A percentile compares a stretch with the other conserved stretches of the same genome.
Conservation (phyloP, 1,140 invertebrate genomes). For the Nilaparvata lugens region DNA sequence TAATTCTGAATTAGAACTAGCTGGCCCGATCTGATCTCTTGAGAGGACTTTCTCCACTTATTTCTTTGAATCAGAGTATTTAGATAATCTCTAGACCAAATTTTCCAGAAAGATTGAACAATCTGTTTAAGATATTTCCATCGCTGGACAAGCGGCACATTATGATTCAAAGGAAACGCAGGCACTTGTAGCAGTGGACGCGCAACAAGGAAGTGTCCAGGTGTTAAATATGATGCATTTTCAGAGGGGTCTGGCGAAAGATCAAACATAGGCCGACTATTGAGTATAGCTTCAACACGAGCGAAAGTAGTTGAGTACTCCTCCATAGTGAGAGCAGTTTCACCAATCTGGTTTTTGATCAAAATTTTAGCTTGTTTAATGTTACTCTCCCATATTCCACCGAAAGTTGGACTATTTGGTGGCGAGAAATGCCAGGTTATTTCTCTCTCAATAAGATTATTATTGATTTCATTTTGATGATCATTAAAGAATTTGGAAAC, state of each 20-base stretch:
- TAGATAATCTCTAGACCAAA: background rate
- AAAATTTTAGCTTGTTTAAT: slow-evolving; percentile 20
- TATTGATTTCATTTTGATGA: background rate
- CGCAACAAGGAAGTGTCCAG: background rate
- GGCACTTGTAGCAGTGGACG: background rate
- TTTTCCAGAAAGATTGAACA: background rate
- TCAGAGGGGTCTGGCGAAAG: slow-evolving; percentile 13
- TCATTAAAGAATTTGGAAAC: slow-evolving; percentile 12
- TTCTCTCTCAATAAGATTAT: slow-evolving; percentile 6
- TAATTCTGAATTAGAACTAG: too few species aligned
- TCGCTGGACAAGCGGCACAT: background rate
- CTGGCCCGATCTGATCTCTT: too few species aligned
- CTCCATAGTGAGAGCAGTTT: background rate
- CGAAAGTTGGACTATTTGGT: slow-evolving; percentile 27
- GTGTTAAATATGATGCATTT: background rate
- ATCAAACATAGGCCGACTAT: slow-evolving; percentile 20
- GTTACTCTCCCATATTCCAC: slow-evolving; percentile 28
- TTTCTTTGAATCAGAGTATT: too few species aligned
- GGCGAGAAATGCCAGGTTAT: slow-evolving; percentile 31
- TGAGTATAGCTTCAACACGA: background rate
- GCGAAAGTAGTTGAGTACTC: background rate
- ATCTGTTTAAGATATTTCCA: background rate
- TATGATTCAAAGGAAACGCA: background rate
- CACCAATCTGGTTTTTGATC: background rate
- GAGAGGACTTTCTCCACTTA: too few species aligned